Conservation (phyloP, 2,113 vertebrate species). For the Misgurnus mizolepis region DNA sequence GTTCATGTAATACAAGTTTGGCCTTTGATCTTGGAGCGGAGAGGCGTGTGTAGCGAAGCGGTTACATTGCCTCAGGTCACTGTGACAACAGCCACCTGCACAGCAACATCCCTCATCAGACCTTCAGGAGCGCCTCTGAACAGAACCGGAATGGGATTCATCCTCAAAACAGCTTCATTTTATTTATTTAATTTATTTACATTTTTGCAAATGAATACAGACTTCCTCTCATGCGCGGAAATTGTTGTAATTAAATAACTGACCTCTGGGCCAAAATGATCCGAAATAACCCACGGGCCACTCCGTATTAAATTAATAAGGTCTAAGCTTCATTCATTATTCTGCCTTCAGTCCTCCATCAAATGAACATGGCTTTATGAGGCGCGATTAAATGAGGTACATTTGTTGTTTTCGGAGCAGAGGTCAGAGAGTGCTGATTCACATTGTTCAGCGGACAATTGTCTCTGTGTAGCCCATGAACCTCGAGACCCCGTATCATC, state of each 20-base stretch:
- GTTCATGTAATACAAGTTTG: slow-evolving; percentile 20
- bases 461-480: slow-evolving; percentile 69
- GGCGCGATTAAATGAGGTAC: slow-evolving; percentile 41
- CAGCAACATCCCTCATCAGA: not conserved
- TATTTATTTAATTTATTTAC: slow-evolving; percentile 1
- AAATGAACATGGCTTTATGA: slow-evolving; percentile 39
- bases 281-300: slow-evolving; percentile 40
- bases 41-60: slow-evolving; percentile 32
- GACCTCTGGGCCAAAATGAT: slow-evolving; percentile 49
- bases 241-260: slow-evolving; percentile 41
- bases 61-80: slow-evolving; percentile 27
- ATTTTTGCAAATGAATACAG: slow-evolving; percentile 19
- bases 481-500: slow-evolving; percentile 52
- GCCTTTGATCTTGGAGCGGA: slow-evolving; percentile 30
- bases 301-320: slow-evolving; percentile 44
- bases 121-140: not conserved
- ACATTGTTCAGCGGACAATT: slow-evolving; percentile 73
- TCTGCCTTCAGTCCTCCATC: slow-evolving; percentile 30
- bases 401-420: slow-evolving; percentile 59
- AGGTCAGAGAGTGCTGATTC: slow-evolving; percentile 69
- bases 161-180: slow-evolving; percentile 11
- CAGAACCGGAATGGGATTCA: not conserved
- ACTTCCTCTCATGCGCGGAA: slow-evolving; percentile 15
- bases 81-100: slow-evolving; percentile 39
- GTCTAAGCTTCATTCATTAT: slow-evolving; percentile 46